Conservation (phyloP, 2,888 invertebrate genomes). For the Melieria picta region DNA sequence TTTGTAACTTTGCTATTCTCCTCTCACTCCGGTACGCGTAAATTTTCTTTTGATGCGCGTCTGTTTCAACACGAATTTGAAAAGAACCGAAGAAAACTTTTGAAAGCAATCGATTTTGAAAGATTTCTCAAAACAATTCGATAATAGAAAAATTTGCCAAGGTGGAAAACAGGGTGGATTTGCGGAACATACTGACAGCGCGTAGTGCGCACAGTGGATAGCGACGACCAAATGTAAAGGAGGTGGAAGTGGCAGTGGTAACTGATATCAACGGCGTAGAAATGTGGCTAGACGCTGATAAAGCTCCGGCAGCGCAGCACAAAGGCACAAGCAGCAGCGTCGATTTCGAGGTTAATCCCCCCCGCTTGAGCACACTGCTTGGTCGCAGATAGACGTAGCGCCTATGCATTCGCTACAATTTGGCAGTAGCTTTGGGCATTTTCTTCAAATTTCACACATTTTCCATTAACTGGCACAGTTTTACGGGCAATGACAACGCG, state of each 20-base stretch:
- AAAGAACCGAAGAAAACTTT: slow-evolving; percentile 13
- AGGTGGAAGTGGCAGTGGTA: slow-evolving; percentile 49
- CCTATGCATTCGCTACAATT: too few relatives aligned
- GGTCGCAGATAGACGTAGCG: too few relatives aligned
- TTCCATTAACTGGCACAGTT: slow-evolving; percentile 32
- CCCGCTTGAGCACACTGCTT: not conserved
- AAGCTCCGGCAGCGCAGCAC: too few relatives aligned
- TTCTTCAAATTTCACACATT: slow-evolving; percentile 11
- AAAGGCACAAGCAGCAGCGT: too few relatives aligned
- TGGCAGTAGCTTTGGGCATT: too few relatives aligned
- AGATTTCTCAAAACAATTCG: slow-evolving; percentile 28
- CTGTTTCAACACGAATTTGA: too few relatives aligned
- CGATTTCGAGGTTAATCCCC: slow-evolving; percentile 1
- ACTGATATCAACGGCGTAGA: slow-evolving; percentile 33
- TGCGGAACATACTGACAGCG: not conserved
- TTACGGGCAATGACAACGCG: slow-evolving; percentile 55
- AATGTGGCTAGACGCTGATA: slow-evolving; percentile 1
- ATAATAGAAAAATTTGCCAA: not conserved
- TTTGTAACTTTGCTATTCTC: not conserved
- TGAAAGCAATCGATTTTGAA: slow-evolving; percentile 19
- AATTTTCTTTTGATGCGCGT: slow-evolving; percentile 10
- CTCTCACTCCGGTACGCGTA: not conserved
- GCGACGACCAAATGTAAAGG: slow-evolving; percentile 38
- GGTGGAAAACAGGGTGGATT: slow-evolving; percentile 22
- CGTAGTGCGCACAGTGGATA: slow-evolving; percentile 37